These are phyloP conservation scores for Spea hammondii DNA, from an alignment of 2,797 vertebrate genomes.

Conservation along the genomic window DNA sequence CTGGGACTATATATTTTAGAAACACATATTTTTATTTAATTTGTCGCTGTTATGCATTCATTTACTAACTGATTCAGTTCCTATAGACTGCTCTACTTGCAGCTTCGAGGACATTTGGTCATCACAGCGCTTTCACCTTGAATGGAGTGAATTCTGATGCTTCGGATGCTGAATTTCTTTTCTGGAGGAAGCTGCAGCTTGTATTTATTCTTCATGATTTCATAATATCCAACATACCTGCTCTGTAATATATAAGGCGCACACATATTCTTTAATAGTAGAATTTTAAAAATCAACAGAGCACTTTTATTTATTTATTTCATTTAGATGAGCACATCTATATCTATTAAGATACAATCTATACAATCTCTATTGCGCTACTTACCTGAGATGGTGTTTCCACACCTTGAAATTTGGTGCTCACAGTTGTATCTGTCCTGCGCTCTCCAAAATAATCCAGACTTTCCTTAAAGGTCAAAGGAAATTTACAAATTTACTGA, in stretches of 20 bases:
- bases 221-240: constrained; percentile 93
- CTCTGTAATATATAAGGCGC: constrained; percentile 69
- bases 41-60: too few species aligned
- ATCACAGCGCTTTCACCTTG: constrained; percentile 70
- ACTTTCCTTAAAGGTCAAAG: constrained; percentile 75
- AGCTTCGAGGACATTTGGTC: too few species aligned
- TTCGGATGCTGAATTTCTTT: constrained; percentile 78
- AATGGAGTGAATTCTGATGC: constrained; percentile 82
- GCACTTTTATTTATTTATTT: too few species aligned
- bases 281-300: not conserved
- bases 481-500: not conserved
- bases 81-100: too few species aligned
- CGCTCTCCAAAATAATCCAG: constrained; percentile 90
- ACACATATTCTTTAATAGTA: not conserved
- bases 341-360: not conserved
- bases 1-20: not conserved
- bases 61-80: too few species aligned
- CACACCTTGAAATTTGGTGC: constrained; percentile 91
- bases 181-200: constrained; percentile 78
- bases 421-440: constrained; percentile 84
- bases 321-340: too few species aligned
- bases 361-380: not conserved
- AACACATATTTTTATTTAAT: not conserved
- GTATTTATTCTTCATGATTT: constrained; percentile 84
- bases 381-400: constrained; percentile 96